Conservation (phyloP, 2,113 vertebrate genomes). For the Xenopus tropicalis region UCB_Xtro_10.0 CM004446.2:132504501-132505000, state of each 20-base stretch:
- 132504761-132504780: not conserved
- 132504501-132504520: not conserved
- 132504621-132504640: slow-evolving; percentile 65
- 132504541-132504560: not conserved
- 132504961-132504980: too few species aligned
- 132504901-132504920: too few species aligned
- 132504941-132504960: too few species aligned
- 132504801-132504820: not conserved
- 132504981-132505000: too few species aligned
- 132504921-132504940: too few species aligned
- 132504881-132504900: too few species aligned
- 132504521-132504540: not conserved
- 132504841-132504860: too few species aligned
- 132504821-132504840: too few species aligned
- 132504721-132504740: slow-evolving; percentile 49
- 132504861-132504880: too few species aligned
- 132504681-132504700: slow-evolving; percentile 42
- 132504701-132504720: slow-evolving; percentile 33
- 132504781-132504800: not conserved
- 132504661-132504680: slow-evolving; percentile 54
- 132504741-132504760: slow-evolving; percentile 39
- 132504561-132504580: slow-evolving; percentile 1
- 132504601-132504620: slow-evolving; percentile 60
- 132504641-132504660: slow-evolving; percentile 58
- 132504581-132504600: slow-evolving; percentile 56